Evolutionary conservation across 1,140 invertebrate genomes (phyloP), one percentile per base, ranked within the genome.

Genomic region (Wasmannia auropunctata): DNA sequence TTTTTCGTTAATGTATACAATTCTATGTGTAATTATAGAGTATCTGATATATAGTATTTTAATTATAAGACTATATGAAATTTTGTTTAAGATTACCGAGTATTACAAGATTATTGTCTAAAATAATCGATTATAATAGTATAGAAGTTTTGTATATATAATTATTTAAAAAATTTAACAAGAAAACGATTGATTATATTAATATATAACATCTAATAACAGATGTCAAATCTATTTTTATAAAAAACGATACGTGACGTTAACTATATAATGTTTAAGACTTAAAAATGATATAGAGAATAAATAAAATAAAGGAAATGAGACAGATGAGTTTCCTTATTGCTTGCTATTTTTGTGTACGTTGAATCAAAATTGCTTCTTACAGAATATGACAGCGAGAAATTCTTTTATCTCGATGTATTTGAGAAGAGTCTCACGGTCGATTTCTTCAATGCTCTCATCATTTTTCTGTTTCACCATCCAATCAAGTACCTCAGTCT

Each of bases 401-500:
- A 99, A 99, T 95, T 99, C 98, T 94, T 98, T 98, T 58, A 97
- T 98, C 92, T 98, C 97, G 91, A 99, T 98, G 94, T 98, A 98
- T 91, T 98, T 97, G 92, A 97, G 97, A 8, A 99, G 95, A 91
- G 97, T 97, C 70, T 98, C 97, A 90, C 98, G 96, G 92, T 98
- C 97, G 77, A 99, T 98, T 92, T 98, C 97, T 95, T 98, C 98
- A 87, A 99, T 98, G 93, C 98, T 99, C 93, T 98, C 97, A 93
- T 99, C 98, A 94, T 98, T 98, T 94, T 98, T 98, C 94, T 99
- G 98, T 93, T 97, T 97, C 65, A 98, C 96, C 96, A 99, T 98
- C 98, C 98, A 99, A 79, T 98, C 97, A 75, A 99, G 96, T 16
- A 99, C 98, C 93, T 98, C 97, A 60, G 96, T 96, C 94, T 98